Evolutionary conservation across 2,888 invertebrate species (phyloP), one percentile per base, ranked within the genome.

Genomic region (Calliscelio sp.): DNA sequence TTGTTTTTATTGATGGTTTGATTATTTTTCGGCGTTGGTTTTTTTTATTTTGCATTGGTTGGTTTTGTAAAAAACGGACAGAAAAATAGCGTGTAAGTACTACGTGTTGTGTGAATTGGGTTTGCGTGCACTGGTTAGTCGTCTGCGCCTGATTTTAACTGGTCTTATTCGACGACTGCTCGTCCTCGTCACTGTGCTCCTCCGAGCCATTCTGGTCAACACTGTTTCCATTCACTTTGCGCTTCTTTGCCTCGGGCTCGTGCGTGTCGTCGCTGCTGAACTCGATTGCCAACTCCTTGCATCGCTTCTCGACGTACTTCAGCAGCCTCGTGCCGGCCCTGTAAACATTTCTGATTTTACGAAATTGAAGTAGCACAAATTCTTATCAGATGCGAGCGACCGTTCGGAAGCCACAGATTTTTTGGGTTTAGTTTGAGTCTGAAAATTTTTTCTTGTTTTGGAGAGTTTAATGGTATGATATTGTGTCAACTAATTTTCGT

Each of bases 241-340:
- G 82, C 41, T 91, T 92, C 70, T 93, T 87, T 55, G 90, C 88
- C 7, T 92, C 89, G 11, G 93, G 92, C 74, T 94, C 93, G 0
- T 94, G 93, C 1, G 94, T 92, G 3, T 92, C 86, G 0, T 90
- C 94, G 90, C 88, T 94, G 88, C 86, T 92, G 87, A 89, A 93
- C 92, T 86, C 93, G 88, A 97, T 93, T 41, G 95, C 94, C 16
- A 96, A 91, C 78, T 97, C 96, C 85, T 94, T 94, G 91, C 96
- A 96, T 44, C 96, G 95, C 88, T 96, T 96, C 87, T 95, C 95
- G 83, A 97, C 96, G 92, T 95, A 96, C 87, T 95, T 95, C 88
- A 96, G 95, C 84, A 98, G 94, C 71, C 95, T 94, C 87, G 94
- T 94, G 66, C 97, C 97, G 90, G 97, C 96, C 92, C 97, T 97